Percentiles rank a stretch among this genome's conserved stretches.
Evolutionary conservation across 1,140 invertebrate species (phyloP).

Genomic region (Drosophila lowei): DNA sequence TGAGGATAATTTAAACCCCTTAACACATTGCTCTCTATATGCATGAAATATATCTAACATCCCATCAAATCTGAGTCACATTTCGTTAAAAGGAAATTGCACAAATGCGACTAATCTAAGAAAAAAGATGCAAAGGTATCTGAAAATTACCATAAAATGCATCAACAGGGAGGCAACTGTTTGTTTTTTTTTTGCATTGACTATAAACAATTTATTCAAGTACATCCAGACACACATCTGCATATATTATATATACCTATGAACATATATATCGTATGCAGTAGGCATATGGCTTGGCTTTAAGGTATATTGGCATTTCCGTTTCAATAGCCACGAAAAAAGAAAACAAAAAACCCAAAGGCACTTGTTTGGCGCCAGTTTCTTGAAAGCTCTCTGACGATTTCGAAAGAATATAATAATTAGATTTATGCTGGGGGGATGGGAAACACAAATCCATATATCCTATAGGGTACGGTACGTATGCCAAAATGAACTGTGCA

Average conservation of each 20-base stretch:
- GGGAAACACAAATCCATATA: background rate
- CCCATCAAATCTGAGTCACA: constrained; percentile 26
- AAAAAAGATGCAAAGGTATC: constrained; percentile 46
- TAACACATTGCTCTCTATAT: constrained; percentile 1
- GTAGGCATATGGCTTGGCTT: constrained; percentile 34
- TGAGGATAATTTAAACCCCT: background rate
- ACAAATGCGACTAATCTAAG: constrained; percentile 38
- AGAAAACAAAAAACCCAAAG: constrained; percentile 6
- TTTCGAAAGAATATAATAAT: constrained; percentile 21
- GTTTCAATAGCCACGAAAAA: constrained; percentile 36
- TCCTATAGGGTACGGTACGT: constrained; percentile 7
- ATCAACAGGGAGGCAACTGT: constrained; percentile 29
- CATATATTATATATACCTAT: constrained; percentile 2
- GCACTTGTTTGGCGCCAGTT: constrained; percentile 65
- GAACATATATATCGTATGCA: constrained; percentile 7
- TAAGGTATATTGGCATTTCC: constrained; percentile 65
- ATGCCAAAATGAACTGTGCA: constrained; percentile 36
- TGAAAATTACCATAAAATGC: constrained; percentile 39
- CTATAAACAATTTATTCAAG: constrained; percentile 55
- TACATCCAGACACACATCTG: constrained; percentile 20
- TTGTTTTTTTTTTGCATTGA: constrained; percentile 34
- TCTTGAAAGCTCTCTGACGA: constrained; percentile 24
- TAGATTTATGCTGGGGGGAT: constrained; percentile 28
- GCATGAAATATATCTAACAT: background rate
- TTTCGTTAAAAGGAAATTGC: constrained; percentile 3